Evolutionary conservation across 2,888 invertebrate species (phyloP).

Genomic region (Drosophila recens): DNA sequence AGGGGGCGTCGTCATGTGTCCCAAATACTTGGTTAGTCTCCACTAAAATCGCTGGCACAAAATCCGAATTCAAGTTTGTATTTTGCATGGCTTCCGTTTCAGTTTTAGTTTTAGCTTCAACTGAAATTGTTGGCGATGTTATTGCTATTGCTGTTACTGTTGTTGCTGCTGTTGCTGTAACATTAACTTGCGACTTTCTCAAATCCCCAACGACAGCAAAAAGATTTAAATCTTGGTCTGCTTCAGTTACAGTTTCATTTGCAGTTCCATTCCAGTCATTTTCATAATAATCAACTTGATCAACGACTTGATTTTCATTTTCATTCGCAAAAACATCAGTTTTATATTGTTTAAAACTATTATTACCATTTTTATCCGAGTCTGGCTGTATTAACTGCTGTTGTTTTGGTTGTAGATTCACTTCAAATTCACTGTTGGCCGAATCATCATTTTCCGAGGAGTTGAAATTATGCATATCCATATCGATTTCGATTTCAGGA

Average conservation of each 20-base stretch:
- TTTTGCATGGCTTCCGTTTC: background rate
- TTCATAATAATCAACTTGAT: constrained; percentile 2
- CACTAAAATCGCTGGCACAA: constrained; percentile 18
- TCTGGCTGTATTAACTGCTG: background rate
- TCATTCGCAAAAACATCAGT: background rate
- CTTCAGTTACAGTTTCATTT: too few relatives aligned
- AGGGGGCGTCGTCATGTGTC: too few relatives aligned
- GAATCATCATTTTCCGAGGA: constrained; percentile 83
- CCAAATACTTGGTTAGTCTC: constrained; percentile 8
- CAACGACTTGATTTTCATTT: background rate
- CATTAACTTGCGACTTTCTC: constrained; percentile 20
- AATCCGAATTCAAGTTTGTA: constrained; percentile 1
- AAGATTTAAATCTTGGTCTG: constrained; percentile 30
- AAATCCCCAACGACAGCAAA: constrained; percentile 65
- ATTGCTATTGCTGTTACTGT: background rate
- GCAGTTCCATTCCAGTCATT: background rate
- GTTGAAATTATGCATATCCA: constrained; percentile 87
- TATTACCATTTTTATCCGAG: background rate
- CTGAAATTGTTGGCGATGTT: background rate
- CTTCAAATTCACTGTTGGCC: constrained; percentile 61
- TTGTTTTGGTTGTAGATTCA: background rate
- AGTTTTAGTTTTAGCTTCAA: background rate
- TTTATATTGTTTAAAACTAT: background rate
- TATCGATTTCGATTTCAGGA: constrained; percentile 90
- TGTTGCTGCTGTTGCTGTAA: background rate